These are phyloP conservation scores for Penaeus japonicus DNA, from an alignment of 1,140 invertebrate species.

Conservation along the genomic window DNA sequence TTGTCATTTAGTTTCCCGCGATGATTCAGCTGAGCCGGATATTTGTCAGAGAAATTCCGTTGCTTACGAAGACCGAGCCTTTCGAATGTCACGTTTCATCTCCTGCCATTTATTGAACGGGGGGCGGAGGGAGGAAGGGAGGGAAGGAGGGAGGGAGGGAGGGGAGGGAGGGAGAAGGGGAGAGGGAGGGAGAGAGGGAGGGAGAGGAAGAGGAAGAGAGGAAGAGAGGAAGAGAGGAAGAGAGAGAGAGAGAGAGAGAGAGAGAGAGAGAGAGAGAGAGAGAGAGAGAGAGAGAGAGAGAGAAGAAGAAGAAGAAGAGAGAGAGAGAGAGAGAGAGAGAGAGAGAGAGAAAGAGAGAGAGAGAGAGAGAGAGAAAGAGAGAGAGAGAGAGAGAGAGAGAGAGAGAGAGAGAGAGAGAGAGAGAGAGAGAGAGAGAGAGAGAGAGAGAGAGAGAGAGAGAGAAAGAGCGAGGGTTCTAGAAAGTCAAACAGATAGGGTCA, in stretches of 20 bases:
- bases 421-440: conserved; percentile 24
- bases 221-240: not conserved
- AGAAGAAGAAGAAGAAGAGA: not conserved
- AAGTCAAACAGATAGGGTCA: not conserved
- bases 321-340: not conserved
- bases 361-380: not conserved
- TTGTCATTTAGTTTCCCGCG: too few species aligned
- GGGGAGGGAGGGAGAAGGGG: not conserved
- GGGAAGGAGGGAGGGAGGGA: not conserved
- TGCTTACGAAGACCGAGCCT: not conserved
- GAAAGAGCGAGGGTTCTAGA: not conserved
- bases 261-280: not conserved
- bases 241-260: not conserved
- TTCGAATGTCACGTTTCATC: not conserved
- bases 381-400: not conserved
- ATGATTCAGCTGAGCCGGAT: too few species aligned
- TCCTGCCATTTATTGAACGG: not conserved
- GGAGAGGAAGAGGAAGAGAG: not conserved
- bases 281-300: not conserved
- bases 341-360: not conserved
- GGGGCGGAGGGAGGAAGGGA: not conserved
- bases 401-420: not conserved
- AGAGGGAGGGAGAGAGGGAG: not conserved
- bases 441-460: conserved; percentile 37
- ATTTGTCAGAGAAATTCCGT: not conserved